These are phyloP conservation scores for Anguilla rostrata DNA, from an alignment of 2,113 vertebrate genomes.

Conservation along the genomic window DNA sequence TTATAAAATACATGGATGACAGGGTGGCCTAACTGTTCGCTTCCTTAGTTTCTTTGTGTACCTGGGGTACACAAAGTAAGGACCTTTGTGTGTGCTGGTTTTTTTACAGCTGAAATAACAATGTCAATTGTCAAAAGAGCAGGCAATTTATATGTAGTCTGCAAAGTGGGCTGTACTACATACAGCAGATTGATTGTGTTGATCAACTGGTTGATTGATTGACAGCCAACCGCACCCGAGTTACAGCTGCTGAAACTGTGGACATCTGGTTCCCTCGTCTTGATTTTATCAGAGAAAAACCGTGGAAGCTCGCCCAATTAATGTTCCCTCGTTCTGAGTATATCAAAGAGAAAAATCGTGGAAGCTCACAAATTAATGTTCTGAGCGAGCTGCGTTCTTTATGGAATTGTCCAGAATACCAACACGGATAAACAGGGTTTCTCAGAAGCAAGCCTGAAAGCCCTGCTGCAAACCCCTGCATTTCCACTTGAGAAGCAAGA, in stretches of 20 bases:
- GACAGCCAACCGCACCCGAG: not conserved
- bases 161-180: not conserved
- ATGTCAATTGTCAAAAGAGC: not conserved
- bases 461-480: not conserved
- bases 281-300: too few relatives aligned
- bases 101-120: not conserved
- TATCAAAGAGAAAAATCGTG: too few relatives aligned
- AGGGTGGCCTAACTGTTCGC: not conserved
- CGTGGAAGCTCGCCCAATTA: too few relatives aligned
- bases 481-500: not conserved
- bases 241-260: not conserved
- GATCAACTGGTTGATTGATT: not conserved
- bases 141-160: not conserved
- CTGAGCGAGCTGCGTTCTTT: too few relatives aligned
- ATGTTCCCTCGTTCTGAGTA: too few relatives aligned
- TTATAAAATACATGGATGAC: too few relatives aligned
- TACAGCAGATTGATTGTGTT: not conserved
- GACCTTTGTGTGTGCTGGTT: not conserved
- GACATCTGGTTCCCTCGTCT: not conserved
- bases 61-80: not conserved
- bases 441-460: not conserved
- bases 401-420: too few relatives aligned
- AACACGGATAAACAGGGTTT: too few relatives aligned
- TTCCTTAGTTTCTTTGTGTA: not conserved
- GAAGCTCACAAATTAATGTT: too few relatives aligned